A percentile compares a stretch with the other conserved stretches of the same genome.
phyloP scores from a whole-genome alignment of 2,113 vertebrate genomes.

The Campylomormyrus tamandua region DNA sequence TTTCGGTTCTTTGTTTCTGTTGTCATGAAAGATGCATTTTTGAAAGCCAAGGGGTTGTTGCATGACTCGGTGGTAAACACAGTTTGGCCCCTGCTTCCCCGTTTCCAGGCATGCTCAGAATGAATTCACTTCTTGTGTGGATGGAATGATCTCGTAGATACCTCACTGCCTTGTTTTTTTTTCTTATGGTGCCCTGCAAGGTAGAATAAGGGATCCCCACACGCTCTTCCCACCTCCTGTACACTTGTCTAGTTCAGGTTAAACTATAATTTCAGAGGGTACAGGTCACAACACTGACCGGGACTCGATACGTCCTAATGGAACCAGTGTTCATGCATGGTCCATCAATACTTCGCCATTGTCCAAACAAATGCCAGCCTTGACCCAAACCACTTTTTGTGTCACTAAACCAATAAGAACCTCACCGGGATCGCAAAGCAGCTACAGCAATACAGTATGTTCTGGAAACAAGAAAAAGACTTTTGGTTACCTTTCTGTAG shows the following conservation, averaged over 20 bases:
- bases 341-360: background rate
- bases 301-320: background rate
- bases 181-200: slow-evolving; percentile 42
- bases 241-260: background rate
- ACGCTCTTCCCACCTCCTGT: background rate
- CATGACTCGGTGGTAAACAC: slow-evolving; percentile 56
- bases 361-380: background rate
- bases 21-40: slow-evolving; percentile 44
- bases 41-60: slow-evolving; percentile 47
- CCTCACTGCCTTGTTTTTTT: slow-evolving; percentile 42
- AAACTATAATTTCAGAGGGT: background rate
- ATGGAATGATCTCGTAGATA: slow-evolving; percentile 46
- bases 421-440: background rate
- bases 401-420: background rate
- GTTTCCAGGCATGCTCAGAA: slow-evolving; percentile 35
- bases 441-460: background rate
- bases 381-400: background rate
- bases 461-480: background rate
- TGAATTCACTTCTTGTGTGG: slow-evolving; percentile 32
- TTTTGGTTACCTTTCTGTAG: background rate
- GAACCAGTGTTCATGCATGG: background rate
- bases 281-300: background rate
- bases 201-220: background rate
- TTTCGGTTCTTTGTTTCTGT: slow-evolving; percentile 32
- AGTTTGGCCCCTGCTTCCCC: slow-evolving; percentile 53